A percentile compares a stretch with the other conserved stretches of the same genome.
These are phyloP conservation scores for Xestia xanthographa DNA, from an alignment of 2,888 invertebrate species.

Conservation along the genomic window DNA sequence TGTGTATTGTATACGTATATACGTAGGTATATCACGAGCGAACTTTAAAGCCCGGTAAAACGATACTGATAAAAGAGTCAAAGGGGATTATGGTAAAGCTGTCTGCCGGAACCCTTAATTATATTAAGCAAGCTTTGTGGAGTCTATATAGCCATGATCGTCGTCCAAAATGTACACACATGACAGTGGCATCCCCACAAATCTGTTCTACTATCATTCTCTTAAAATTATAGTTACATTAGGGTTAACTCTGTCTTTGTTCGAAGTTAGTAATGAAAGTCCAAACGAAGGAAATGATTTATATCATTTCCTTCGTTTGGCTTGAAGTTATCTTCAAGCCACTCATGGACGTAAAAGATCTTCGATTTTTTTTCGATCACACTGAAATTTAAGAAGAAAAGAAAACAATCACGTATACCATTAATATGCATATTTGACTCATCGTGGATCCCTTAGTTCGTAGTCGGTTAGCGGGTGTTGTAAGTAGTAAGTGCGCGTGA, in stretches of 20 bases:
- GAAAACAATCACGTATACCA: too few relatives aligned
- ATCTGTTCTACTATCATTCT: slow-evolving; percentile 14
- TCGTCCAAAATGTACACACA: slow-evolving; percentile 16
- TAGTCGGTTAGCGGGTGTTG: slow-evolving; percentile 36
- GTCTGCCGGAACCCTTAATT: slow-evolving; percentile 45
- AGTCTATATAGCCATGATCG: slow-evolving; percentile 25
- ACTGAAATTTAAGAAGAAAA: neutral
- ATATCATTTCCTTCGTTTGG: too few relatives aligned
- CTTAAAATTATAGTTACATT: slow-evolving; percentile 5
- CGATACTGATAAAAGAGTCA: slow-evolving; percentile 51
- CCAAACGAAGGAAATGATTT: neutral
- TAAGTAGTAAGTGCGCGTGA: slow-evolving; percentile 39
- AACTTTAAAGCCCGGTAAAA: slow-evolving; percentile 51
- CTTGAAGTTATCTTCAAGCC: too few relatives aligned
- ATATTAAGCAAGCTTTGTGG: slow-evolving; percentile 49
- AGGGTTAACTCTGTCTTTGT: slow-evolving; percentile 11
- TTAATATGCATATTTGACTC: too few relatives aligned
- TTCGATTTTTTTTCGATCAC: neutral
- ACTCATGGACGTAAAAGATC: neutral
- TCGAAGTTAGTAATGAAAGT: neutral
- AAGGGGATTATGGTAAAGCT: slow-evolving; percentile 49
- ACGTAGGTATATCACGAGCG: slow-evolving; percentile 9
- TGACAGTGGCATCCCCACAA: neutral
- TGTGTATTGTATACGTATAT: neutral
- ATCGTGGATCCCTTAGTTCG: neutral